phyloP scores from a whole-genome alignment of 2,113 vertebrate species.

The Rhipidura dahli region DNA sequence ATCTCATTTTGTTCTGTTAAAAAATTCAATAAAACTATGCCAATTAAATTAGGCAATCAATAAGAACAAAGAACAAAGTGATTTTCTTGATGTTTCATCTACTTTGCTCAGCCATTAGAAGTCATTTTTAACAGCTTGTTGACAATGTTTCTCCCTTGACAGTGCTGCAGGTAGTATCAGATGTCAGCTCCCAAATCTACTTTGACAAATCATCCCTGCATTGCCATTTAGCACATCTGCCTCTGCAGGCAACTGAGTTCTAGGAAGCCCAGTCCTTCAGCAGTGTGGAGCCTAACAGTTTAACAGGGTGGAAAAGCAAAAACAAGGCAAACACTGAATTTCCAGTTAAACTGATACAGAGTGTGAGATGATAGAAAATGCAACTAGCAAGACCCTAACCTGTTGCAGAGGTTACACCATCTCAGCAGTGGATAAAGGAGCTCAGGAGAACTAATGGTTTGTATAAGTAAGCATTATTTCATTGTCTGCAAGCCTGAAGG shows the following conservation, averaged over 20 bases:
- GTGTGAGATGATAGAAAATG: background rate
- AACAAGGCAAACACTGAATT: background rate
- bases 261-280: conserved; percentile 21
- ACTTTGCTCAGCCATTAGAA: conserved; percentile 49
- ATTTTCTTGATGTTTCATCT: conserved; percentile 57
- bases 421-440: background rate
- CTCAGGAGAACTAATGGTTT: background rate
- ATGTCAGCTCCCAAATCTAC: conserved; percentile 41
- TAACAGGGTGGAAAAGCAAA: background rate
- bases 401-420: background rate
- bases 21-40: conserved; percentile 70
- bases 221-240: conserved; percentile 51
- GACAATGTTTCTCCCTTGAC: conserved; percentile 28
- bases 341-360: background rate
- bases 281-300: background rate
- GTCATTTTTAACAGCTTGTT: conserved; percentile 71
- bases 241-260: conserved; percentile 47
- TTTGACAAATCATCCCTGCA: background rate
- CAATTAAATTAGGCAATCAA: conserved; percentile 69
- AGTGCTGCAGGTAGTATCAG: conserved; percentile 6
- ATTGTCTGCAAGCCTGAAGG: background rate
- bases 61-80: conserved; percentile 52
- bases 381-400: conserved; percentile 18
- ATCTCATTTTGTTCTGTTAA: conserved; percentile 75
- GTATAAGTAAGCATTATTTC: background rate